Conservation (phyloP, 2,888 invertebrate genomes). For the Melieria crassipennis region DNA sequence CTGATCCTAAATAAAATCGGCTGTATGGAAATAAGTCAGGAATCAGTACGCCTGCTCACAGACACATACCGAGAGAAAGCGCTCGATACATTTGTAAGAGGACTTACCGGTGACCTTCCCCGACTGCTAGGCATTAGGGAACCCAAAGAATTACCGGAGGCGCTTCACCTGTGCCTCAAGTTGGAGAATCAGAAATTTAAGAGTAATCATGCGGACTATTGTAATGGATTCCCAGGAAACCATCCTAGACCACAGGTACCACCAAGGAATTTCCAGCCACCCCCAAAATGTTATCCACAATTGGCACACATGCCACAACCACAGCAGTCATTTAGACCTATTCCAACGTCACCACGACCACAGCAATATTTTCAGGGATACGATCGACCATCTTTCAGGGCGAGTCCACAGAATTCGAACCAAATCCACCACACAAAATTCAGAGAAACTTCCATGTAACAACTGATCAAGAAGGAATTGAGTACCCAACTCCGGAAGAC, state of each 20-base stretch:
- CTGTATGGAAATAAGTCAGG: no score
- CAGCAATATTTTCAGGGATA: no score
- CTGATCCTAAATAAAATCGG: no score
- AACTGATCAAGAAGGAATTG: no score
- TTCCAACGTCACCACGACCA: not conserved
- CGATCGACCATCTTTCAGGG: no score
- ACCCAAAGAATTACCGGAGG: slow-evolving; percentile 20
- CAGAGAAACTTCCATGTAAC: slow-evolving; percentile 1
- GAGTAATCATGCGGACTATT: slow-evolving; percentile 19
- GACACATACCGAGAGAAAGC: slow-evolving; percentile 32
- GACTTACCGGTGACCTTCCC: slow-evolving; percentile 16
- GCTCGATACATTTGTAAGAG: slow-evolving; percentile 32
- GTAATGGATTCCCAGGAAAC: not conserved
- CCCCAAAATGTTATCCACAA: slow-evolving; percentile 13
- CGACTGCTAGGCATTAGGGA: slow-evolving; percentile 24
- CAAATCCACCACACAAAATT: not conserved
- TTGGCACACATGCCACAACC: slow-evolving; percentile 25
- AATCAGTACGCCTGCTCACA: slow-evolving; percentile 17
- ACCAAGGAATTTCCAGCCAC: no score
- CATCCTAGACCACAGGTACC: not conserved
- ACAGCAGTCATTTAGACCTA: slow-evolving; percentile 12
- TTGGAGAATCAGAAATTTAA: slow-evolving; percentile 25
- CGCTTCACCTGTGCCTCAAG: slow-evolving; percentile 15
- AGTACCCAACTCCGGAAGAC: no score
- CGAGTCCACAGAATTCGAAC: no score